Conservation (phyloP, 2,113 vertebrate species). For the Albula goreensis region DNA sequence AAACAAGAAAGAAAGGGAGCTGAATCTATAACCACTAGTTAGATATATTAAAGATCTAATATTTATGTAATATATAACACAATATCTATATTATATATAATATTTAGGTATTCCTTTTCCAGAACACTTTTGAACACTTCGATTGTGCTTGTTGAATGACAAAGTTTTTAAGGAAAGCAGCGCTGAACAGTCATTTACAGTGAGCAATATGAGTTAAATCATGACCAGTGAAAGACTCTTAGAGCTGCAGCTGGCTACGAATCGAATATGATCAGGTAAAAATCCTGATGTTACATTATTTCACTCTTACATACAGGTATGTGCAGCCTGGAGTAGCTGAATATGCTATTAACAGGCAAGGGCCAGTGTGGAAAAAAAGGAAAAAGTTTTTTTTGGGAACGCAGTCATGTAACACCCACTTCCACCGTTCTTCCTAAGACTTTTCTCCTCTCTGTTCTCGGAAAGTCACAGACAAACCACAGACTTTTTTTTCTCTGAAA, state of each 20-base stretch:
- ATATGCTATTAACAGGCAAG: background rate
- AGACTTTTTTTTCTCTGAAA: background rate
- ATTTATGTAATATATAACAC: no score
- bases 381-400: background rate
- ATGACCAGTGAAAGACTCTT: background rate
- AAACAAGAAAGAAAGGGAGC: no score
- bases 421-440: background rate
- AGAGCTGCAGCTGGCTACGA: background rate
- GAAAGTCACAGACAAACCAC: slow-evolving; percentile 6
- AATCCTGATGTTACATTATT: background rate
- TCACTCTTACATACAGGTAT: background rate
- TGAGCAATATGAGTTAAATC: background rate
- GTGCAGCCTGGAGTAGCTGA: background rate
- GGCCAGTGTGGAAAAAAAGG: background rate
- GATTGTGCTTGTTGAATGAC: background rate
- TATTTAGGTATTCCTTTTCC: background rate
- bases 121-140: background rate
- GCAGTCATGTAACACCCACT: background rate
- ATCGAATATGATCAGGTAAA: background rate
- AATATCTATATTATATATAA: no score
- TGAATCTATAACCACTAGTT: no score
- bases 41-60: no score
- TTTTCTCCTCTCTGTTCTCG: slow-evolving; percentile 2
- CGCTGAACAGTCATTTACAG: background rate
- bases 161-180: background rate